A percentile compares a stretch with the other conserved stretches of the same genome.
These are phyloP conservation scores for Lutjanus campechanus DNA, from an alignment of 2,797 vertebrate species.

Conservation along the genomic window DNA sequence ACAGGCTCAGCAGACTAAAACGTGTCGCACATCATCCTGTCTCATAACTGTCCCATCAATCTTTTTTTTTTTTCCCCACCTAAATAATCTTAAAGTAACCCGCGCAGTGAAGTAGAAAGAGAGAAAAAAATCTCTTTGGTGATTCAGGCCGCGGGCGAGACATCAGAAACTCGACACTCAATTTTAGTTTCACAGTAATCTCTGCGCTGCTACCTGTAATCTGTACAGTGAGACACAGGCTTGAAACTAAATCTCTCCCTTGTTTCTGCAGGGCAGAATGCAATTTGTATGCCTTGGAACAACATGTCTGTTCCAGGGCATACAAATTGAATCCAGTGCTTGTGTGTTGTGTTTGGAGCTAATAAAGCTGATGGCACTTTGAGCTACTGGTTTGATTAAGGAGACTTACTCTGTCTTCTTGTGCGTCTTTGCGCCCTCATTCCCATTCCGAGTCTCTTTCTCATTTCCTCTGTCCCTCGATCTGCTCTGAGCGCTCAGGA, in stretches of 20 bases:
- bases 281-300: conserved; percentile 45
- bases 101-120: conserved; percentile 15
- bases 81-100: conserved; percentile 49
- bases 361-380: conserved; percentile 63
- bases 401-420: conserved; percentile 45
- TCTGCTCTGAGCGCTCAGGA: background rate
- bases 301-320: conserved; percentile 9
- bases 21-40: conserved; percentile 41
- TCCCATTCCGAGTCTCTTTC: conserved; percentile 31
- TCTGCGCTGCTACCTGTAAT: conserved; percentile 61
- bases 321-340: background rate
- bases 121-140: conserved; percentile 9
- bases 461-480: conserved; percentile 36
- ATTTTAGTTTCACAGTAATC: conserved; percentile 58
- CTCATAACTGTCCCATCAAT: conserved; percentile 51
- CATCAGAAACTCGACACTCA: conserved; percentile 58
- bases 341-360: conserved; percentile 33
- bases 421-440: conserved; percentile 35
- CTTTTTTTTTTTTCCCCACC: background rate
- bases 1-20: conserved; percentile 30
- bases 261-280: conserved; percentile 54
- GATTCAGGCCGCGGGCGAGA: conserved; percentile 52
- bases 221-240: conserved; percentile 51
- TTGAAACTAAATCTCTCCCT: conserved; percentile 28
- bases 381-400: conserved; percentile 67